These are phyloP conservation scores for Ennomos fuscantarius DNA, from an alignment of 2,888 invertebrate genomes.

Conservation along the genomic window DNA sequence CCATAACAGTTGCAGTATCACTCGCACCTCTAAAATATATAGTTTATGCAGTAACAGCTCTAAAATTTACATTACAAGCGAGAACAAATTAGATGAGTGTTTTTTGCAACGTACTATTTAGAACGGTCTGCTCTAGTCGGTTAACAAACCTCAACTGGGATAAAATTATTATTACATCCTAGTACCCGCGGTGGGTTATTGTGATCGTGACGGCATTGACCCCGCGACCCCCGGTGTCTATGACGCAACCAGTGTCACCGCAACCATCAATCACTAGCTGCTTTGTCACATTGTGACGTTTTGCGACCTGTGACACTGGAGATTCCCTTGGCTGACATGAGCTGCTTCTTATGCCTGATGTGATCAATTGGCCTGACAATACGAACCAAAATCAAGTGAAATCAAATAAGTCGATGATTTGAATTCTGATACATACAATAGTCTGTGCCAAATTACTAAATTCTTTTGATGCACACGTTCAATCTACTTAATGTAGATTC, in stretches of 20 bases:
- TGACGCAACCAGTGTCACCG: slow-evolving; percentile 76
- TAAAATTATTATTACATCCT: slow-evolving; percentile 51
- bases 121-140: slow-evolving; percentile 34
- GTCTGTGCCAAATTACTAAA: slow-evolving; percentile 4
- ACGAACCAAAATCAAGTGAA: no score
- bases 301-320: slow-evolving; percentile 59
- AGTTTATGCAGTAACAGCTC: neutral
- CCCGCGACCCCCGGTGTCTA: slow-evolving; percentile 67
- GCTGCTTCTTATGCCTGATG: neutral
- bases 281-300: slow-evolving; percentile 77
- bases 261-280: slow-evolving; percentile 76
- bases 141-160: slow-evolving; percentile 47
- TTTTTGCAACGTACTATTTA: neutral
- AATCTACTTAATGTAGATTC: slow-evolving; percentile 1
- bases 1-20: no score
- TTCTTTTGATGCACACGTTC: slow-evolving; percentile 12
- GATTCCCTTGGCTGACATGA: slow-evolving; percentile 24
- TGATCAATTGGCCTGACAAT: slow-evolving; percentile 7
- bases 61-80: slow-evolving; percentile 1
- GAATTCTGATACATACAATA: slow-evolving; percentile 3
- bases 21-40: no score
- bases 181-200: slow-evolving; percentile 57
- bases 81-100: neutral
- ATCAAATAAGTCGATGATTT: slow-evolving; percentile 5
- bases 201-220: slow-evolving; percentile 77